A percentile compares a stretch with the other conserved stretches of the same genome.
Evolutionary conservation across 2,888 invertebrate genomes (phyloP).

Genomic region (Patella pellucida): DNA sequence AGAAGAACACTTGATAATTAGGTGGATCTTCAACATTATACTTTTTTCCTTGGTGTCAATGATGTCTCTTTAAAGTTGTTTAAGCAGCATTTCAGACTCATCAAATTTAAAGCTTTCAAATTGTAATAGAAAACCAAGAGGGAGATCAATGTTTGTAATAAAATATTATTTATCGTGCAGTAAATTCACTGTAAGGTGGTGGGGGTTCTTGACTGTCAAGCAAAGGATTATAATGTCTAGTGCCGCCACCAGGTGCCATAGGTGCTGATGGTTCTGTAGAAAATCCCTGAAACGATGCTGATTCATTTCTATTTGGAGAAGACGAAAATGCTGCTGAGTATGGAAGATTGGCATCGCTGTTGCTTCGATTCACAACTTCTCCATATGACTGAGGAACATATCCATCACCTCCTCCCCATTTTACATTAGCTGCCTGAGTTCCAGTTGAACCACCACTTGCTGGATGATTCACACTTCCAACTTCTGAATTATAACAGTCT

Average conservation of each 20-base stretch:
- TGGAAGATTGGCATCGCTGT: constrained; percentile 16
- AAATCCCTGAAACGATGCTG: constrained; percentile 27
- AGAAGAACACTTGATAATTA: no score
- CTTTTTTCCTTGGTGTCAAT: no score
- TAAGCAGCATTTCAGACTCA: no score
- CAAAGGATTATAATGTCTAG: constrained; percentile 9
- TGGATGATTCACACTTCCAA: constrained; percentile 32
- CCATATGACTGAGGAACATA: background rate
- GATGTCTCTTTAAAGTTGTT: no score
- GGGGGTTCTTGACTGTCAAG: constrained; percentile 17
- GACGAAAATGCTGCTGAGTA: constrained; percentile 18
- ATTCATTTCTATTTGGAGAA: constrained; percentile 21
- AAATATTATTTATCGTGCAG: no score
- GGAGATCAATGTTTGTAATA: no score
- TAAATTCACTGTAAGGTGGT: constrained; percentile 17
- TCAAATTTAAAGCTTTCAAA: no score
- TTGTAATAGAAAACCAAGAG: no score
- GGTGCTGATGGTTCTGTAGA: background rate
- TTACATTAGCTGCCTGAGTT: background rate
- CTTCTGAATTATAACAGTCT: constrained; percentile 37
- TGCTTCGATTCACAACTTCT: background rate
- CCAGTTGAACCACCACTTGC: constrained; percentile 15
- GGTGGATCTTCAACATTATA: no score
- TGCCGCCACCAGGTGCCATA: background rate
- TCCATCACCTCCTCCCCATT: constrained; percentile 31